Percentiles rank a stretch among this genome's conserved stretches.
phyloP scores from a whole-genome alignment of 2,797 vertebrate genomes.

The Cynopterus sphinx region DNA sequence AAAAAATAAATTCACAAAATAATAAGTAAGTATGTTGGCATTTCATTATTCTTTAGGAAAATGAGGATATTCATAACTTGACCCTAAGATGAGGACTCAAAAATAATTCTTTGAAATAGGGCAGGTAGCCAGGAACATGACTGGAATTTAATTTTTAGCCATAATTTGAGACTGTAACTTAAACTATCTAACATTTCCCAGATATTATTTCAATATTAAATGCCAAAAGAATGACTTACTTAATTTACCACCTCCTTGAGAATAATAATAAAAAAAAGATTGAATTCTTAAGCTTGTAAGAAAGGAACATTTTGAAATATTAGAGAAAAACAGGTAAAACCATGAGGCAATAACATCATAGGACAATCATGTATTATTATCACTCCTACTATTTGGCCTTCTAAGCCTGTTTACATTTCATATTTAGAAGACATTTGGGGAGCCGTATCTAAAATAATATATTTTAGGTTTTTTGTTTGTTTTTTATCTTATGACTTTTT shows the following conservation, averaged over 20 bases:
- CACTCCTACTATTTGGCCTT: background rate
- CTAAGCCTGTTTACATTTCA: background rate
- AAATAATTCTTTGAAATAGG: background rate
- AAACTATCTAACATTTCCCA: background rate
- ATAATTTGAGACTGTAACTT: background rate
- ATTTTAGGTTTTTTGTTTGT: background rate
- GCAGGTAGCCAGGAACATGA: background rate
- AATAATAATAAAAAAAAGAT: background rate
- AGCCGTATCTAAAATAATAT: slow-evolving; percentile 25
- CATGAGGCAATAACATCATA: background rate
- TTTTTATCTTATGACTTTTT: background rate
- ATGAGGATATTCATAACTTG: background rate
- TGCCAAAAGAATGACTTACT: background rate
- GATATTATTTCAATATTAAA: background rate
- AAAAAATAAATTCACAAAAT: background rate
- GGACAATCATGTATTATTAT: background rate
- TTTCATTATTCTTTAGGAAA: background rate
- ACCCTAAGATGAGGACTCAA: background rate
- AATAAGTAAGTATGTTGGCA: background rate
- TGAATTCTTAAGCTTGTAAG: background rate
- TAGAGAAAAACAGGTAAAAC: background rate
- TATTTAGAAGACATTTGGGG: background rate
- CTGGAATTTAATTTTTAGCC: background rate
- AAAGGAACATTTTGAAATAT: slow-evolving; percentile 17
- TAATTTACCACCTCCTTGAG: background rate